A percentile compares a stretch with the other conserved stretches of the same genome.
Evolutionary conservation across 2,888 invertebrate species (phyloP).

Genomic region (Meghimatium bilineatum): DNA sequence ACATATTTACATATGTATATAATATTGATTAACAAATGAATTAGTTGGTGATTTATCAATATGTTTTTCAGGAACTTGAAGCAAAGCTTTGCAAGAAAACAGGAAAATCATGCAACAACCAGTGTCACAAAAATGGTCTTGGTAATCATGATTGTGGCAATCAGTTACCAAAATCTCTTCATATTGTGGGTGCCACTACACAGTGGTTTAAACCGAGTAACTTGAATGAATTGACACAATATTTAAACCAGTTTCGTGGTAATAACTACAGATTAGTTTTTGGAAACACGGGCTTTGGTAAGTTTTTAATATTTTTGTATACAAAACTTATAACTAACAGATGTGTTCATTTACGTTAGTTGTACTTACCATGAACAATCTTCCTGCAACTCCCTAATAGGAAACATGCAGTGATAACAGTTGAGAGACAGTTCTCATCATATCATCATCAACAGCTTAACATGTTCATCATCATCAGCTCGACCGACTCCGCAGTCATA

Average conservation of each 20-base stretch:
- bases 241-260: slow-evolving; percentile 56
- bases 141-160: background rate
- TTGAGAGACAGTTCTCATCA: too few relatives aligned
- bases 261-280: slow-evolving; percentile 80
- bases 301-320: background rate
- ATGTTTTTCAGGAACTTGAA: slow-evolving; percentile 61
- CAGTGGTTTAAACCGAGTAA: slow-evolving; percentile 67
- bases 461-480: too few relatives aligned
- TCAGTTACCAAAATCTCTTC: slow-evolving; percentile 50
- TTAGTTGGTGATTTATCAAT: background rate
- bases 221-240: slow-evolving; percentile 55
- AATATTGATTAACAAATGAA: background rate
- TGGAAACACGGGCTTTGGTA: slow-evolving; percentile 86
- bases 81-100: slow-evolving; percentile 62
- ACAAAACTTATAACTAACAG: too few relatives aligned
- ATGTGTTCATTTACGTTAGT: too few relatives aligned
- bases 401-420: too few relatives aligned
- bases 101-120: slow-evolving; percentile 63
- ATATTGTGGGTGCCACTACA: slow-evolving; percentile 58
- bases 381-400: too few relatives aligned
- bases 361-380: too few relatives aligned
- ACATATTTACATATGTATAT: too few relatives aligned
- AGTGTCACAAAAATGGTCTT: slow-evolving; percentile 51
- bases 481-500: too few relatives aligned
- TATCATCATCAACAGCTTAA: too few relatives aligned